These are phyloP conservation scores for Tinea pellionella DNA, from an alignment of 2,888 invertebrate genomes.

Conservation along the genomic window DNA sequence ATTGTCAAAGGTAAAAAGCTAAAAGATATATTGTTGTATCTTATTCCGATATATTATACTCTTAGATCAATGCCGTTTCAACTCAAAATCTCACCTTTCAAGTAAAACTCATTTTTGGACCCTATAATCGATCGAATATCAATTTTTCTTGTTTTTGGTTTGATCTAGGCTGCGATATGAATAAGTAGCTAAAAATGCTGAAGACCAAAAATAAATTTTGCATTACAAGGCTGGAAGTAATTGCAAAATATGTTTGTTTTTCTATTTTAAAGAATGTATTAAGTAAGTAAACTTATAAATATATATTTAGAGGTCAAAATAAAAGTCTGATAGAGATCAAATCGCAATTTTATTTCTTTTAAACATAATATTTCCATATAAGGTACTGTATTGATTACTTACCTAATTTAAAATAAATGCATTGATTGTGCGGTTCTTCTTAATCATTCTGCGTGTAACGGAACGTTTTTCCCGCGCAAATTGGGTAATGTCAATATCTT, in stretches of 20 bases:
- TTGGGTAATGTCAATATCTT: background rate
- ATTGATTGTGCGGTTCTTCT: background rate
- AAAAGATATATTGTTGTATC: no score
- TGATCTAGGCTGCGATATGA: no score
- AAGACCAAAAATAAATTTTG: background rate
- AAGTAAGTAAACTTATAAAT: background rate
- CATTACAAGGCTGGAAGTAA: background rate
- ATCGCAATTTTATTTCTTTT: background rate
- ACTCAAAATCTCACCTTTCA: no score
- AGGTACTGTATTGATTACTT: background rate
- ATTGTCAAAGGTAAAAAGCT: no score
- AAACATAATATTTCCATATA: background rate
- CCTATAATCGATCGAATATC: no score
- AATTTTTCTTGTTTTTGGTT: no score
- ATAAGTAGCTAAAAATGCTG: no score
- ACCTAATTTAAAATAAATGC: background rate
- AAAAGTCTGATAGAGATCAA: conserved; percentile 7
- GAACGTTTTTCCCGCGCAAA: background rate
- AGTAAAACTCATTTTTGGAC: no score
- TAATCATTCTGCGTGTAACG: background rate
- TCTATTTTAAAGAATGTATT: background rate
- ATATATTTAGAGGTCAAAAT: background rate
- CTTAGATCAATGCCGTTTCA: no score
- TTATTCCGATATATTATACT: no score
- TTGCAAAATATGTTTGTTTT: background rate